Evolutionary conservation across 2,888 invertebrate genomes (phyloP).

Genomic region (Patella depressa): DNA sequence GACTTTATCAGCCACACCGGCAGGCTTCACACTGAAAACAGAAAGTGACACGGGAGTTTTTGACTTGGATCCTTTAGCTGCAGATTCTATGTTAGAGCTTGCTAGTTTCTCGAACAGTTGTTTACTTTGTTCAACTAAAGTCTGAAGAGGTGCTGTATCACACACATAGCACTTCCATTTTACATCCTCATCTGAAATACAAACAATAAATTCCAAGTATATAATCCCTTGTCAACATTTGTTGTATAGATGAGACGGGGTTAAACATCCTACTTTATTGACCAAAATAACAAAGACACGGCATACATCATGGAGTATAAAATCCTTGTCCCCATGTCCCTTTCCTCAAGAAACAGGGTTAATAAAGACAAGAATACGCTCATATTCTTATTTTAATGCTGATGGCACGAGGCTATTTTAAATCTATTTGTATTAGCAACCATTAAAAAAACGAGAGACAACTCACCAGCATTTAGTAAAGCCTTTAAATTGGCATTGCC

Average conservation of each 20-base stretch:
- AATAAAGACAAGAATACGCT: too few species aligned
- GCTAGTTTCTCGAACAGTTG: constrained; percentile 47
- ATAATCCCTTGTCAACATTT: constrained; percentile 1
- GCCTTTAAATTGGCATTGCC: constrained; percentile 63
- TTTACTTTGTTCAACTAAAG: constrained; percentile 68
- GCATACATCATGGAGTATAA: too few species aligned
- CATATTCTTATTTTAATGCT: too few species aligned
- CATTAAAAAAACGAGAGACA: too few species aligned
- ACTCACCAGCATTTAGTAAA: constrained; percentile 57
- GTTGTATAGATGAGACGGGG: not conserved
- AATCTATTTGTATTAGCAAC: too few species aligned
- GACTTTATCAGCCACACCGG: not conserved
- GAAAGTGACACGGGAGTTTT: not conserved
- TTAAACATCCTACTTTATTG: too few species aligned
- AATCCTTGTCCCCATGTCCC: too few species aligned
- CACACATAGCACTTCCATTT: constrained; percentile 74
- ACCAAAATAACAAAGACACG: too few species aligned
- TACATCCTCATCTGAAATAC: constrained; percentile 49
- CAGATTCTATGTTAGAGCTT: not conserved
- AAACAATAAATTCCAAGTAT: not conserved
- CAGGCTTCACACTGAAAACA: not conserved
- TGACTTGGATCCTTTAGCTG: not conserved
- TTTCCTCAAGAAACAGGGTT: too few species aligned
- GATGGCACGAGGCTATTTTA: too few species aligned
- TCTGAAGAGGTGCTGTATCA: constrained; percentile 71